Percentiles rank a stretch among this genome's conserved stretches.
phyloP scores from a whole-genome alignment of 2,888 invertebrate genomes.

The Baronia brevicornis region DNA sequence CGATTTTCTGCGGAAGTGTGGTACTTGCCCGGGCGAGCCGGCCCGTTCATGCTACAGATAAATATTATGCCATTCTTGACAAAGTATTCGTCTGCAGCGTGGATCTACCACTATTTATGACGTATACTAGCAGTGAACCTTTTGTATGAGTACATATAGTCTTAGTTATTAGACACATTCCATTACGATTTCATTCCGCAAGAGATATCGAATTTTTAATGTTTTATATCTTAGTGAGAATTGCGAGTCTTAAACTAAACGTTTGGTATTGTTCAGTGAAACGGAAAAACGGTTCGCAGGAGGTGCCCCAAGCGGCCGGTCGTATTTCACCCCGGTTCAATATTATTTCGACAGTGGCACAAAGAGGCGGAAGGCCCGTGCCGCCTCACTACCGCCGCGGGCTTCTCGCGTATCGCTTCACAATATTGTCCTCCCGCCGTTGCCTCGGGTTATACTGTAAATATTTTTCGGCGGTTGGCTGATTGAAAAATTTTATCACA shows the following conservation, averaged over 20 bases:
- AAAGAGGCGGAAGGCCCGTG: conserved; percentile 65
- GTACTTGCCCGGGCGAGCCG: too few species aligned
- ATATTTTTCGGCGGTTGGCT: conserved; percentile 70
- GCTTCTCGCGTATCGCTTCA: conserved; percentile 55
- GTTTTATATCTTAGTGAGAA: conserved; percentile 26
- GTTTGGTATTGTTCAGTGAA: conserved; percentile 59
- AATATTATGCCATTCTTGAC: too few species aligned
- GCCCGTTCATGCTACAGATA: too few species aligned
- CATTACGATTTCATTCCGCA: conserved; percentile 5
- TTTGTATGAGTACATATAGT: too few species aligned
- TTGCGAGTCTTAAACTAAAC: conserved; percentile 56
- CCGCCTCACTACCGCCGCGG: conserved; percentile 53
- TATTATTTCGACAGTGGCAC: conserved; percentile 71
- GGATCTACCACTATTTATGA: too few species aligned
- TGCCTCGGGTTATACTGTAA: conserved; percentile 71
- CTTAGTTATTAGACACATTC: too few species aligned
- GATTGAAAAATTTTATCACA: conserved; percentile 73
- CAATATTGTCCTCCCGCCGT: conserved; percentile 66
- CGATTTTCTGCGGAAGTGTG: too few species aligned
- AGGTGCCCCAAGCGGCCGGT: conserved; percentile 57
- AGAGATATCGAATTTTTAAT: conserved; percentile 24
- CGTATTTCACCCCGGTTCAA: conserved; percentile 72
- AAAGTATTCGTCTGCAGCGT: too few species aligned
- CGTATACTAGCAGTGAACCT: too few species aligned
- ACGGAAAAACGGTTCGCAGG: conserved; percentile 67